phyloP scores from a whole-genome alignment of 2,797 vertebrate species.

The Micromesistius poutassou region DNA sequence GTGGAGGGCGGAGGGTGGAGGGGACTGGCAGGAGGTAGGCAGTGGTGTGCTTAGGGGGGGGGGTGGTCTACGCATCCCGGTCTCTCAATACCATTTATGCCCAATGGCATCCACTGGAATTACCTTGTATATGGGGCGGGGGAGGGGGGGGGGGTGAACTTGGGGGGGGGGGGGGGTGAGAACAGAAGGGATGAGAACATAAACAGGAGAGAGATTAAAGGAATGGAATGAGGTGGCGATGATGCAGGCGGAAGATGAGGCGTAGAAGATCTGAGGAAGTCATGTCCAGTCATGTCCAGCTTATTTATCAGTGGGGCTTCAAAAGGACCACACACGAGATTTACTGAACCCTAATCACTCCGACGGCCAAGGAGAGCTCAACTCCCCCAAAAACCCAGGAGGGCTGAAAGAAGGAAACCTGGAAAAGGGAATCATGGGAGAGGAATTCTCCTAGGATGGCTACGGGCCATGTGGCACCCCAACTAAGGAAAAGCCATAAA shows the following conservation, averaged over 20 bases:
- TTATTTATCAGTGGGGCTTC: not conserved
- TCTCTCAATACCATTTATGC: constrained; percentile 32
- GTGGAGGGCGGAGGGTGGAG: not conserved
- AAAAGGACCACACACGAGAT: not conserved
- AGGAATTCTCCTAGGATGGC: not conserved
- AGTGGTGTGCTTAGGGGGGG: not conserved
- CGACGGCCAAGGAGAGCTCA: not conserved
- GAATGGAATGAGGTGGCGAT: not conserved
- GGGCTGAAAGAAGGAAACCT: not conserved
- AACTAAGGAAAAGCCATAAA: not conserved
- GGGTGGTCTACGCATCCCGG: constrained; percentile 30
- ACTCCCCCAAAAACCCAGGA: not conserved
- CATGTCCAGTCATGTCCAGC: not conserved
- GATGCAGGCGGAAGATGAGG: not conserved
- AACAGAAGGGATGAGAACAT: constrained; percentile 33
- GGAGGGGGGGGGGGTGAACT: constrained; percentile 38
- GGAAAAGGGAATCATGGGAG: constrained; percentile 31
- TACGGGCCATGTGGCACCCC: no score
- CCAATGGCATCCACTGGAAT: constrained; percentile 18
- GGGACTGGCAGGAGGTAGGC: constrained; percentile 25
- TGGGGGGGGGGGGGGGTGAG: constrained; percentile 44
- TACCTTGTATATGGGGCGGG: constrained; percentile 21
- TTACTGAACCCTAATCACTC: not conserved
- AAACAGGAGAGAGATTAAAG: constrained; percentile 26
- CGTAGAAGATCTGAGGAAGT: not conserved